Evolutionary conservation across 2,888 invertebrate species (phyloP).

Genomic region (Petrolisthes cinctipes): DNA sequence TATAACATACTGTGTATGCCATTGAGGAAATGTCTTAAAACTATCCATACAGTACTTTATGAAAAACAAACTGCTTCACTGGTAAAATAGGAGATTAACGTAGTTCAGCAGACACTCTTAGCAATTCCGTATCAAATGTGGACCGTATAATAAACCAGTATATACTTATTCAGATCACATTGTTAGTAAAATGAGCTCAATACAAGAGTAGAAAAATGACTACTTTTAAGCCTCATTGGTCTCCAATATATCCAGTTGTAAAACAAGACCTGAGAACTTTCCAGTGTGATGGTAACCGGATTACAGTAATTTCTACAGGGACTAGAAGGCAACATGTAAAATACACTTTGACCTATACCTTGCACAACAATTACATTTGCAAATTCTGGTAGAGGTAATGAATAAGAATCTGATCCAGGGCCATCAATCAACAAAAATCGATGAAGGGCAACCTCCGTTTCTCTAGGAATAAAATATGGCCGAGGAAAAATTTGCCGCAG

Average conservation of each 20-base stretch:
- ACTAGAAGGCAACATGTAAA: conserved; percentile 26
- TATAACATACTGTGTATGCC: too few relatives aligned
- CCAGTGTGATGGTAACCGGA: conserved; percentile 12
- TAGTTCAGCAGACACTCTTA: not conserved
- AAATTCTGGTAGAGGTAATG: conserved; percentile 48
- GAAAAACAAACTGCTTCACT: too few relatives aligned
- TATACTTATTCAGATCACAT: not conserved
- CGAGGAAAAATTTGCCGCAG: conserved; percentile 41
- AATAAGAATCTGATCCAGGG: conserved; percentile 16
- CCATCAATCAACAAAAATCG: conserved; percentile 44
- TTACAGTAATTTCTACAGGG: conserved; percentile 35
- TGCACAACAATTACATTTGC: conserved; percentile 47
- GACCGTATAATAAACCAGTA: not conserved
- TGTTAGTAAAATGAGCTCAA: conserved; percentile 49
- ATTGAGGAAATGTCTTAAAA: too few relatives aligned
- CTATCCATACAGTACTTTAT: too few relatives aligned
- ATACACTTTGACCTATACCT: conserved; percentile 28
- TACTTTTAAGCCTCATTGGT: conserved; percentile 27
- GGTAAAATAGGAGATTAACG: too few relatives aligned
- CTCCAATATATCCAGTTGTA: conserved; percentile 58
- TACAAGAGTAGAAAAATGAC: conserved; percentile 20
- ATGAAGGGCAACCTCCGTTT: conserved; percentile 52
- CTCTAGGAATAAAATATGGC: conserved; percentile 35
- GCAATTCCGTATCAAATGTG: not conserved
- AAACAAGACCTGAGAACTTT: conserved; percentile 38